Evolutionary conservation across 2,113 vertebrate species (phyloP).

Genomic region (Takifugu flavidus): DNA sequence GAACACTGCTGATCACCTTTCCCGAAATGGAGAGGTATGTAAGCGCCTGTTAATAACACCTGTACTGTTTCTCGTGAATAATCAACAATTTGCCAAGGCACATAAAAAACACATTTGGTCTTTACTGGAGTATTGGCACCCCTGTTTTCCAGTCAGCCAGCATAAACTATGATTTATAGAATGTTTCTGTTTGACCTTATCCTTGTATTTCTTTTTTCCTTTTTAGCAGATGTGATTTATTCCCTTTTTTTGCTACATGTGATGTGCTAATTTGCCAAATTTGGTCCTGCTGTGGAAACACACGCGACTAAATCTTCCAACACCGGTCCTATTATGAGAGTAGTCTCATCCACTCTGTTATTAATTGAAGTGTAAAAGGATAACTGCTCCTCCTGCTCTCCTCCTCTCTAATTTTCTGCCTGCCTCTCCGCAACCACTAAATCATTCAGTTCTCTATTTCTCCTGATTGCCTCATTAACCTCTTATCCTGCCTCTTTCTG

Average conservation of each 20-base stretch:
- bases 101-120: constrained; percentile 10
- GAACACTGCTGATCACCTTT: constrained; percentile 83
- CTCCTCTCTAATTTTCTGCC: constrained; percentile 62
- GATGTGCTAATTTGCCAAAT: background rate
- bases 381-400: constrained; percentile 65
- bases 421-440: constrained; percentile 42
- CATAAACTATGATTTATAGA: background rate
- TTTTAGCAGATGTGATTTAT: constrained; percentile 19
- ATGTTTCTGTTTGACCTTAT: background rate
- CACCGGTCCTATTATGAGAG: constrained; percentile 53
- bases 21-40: constrained; percentile 85
- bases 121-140: background rate
- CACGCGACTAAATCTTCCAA: constrained; percentile 6
- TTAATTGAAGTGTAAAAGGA: constrained; percentile 73
- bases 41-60: constrained; percentile 55
- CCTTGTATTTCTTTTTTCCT: background rate
- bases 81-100: constrained; percentile 27
- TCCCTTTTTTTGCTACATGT: constrained; percentile 22
- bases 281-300: no score
- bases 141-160: background rate
- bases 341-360: constrained; percentile 57
- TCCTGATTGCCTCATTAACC: constrained; percentile 71
- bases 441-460: constrained; percentile 66
- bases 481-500: constrained; percentile 42
- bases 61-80: constrained; percentile 45